These are phyloP conservation scores for Ochropleura leucogaster DNA, from an alignment of 2,888 invertebrate genomes.

Conservation along the genomic window DNA sequence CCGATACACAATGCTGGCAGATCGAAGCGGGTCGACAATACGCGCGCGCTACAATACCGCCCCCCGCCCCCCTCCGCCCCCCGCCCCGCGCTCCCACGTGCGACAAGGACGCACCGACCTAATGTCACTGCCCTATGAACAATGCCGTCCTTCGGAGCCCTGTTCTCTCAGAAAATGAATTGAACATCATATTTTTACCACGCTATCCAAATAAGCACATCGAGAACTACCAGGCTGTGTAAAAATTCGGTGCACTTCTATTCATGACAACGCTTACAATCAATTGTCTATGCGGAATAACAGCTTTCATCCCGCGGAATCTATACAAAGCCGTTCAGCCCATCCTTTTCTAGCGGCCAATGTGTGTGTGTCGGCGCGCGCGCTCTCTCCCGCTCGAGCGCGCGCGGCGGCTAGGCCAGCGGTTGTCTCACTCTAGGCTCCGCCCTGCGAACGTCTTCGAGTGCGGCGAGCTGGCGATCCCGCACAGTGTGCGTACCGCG, in stretches of 20 bases:
- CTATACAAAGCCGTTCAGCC: conserved; percentile 88
- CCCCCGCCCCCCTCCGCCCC: conserved; percentile 80
- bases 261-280: conserved; percentile 80
- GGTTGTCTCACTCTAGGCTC: conserved; percentile 86
- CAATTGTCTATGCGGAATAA: conserved; percentile 89
- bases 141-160: conserved; percentile 85
- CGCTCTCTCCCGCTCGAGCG: conserved; percentile 79
- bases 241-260: conserved; percentile 72
- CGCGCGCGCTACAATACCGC: conserved; percentile 90
- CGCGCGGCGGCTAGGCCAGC: conserved; percentile 79
- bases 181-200: conserved; percentile 67
- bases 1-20: conserved; percentile 89
- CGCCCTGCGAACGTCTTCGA: conserved; percentile 86
- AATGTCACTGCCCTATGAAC: conserved; percentile 90
- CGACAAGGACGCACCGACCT: conserved; percentile 89
- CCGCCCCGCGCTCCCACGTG: conserved; percentile 79
- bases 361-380: conserved; percentile 83
- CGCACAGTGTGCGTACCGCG: conserved; percentile 83
- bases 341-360: conserved; percentile 87
- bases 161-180: conserved; percentile 73
- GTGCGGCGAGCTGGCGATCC: conserved; percentile 73
- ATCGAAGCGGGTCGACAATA: conserved; percentile 90
- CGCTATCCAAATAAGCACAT: conserved; percentile 36
- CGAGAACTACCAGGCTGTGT: conserved; percentile 36
- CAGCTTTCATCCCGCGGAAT: conserved; percentile 86